A percentile compares a stretch with the other conserved stretches of the same genome.
phyloP scores from a whole-genome alignment of 2,888 invertebrate species.

The Drosophila anceps region DNA sequence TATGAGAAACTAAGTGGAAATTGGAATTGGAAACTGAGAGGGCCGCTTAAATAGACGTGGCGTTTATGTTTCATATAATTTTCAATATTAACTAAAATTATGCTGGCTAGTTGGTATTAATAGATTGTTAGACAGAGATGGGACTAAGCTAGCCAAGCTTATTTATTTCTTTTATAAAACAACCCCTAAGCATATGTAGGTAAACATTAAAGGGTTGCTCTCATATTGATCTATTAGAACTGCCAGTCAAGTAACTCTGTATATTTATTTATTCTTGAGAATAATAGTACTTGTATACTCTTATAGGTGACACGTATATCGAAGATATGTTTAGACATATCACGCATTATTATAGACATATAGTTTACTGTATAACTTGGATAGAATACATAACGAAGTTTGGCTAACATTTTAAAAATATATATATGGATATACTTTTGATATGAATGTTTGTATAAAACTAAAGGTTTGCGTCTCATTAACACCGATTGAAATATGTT shows the following conservation, averaged over 20 bases:
- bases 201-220: constrained; percentile 9
- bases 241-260: too few relatives aligned
- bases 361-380: too few relatives aligned
- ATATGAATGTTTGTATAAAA: too few relatives aligned
- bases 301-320: too few relatives aligned
- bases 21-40: neutral
- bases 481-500: neutral
- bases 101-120: neutral
- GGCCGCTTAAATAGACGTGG: neutral
- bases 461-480: too few relatives aligned
- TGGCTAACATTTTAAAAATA: too few relatives aligned
- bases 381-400: neutral
- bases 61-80: neutral
- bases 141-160: neutral
- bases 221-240: neutral
- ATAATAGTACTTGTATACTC: neutral
- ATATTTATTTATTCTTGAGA: neutral
- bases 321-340: neutral
- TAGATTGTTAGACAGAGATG: constrained; percentile 20
- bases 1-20: constrained; percentile 20
- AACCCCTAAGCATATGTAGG: constrained; percentile 31
- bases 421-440: too few relatives aligned
- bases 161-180: constrained; percentile 2
- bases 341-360: too few relatives aligned
- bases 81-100: neutral